These are phyloP conservation scores for fruit fly (Drosophila melanogaster) DNA, from an alignment of 1,140 invertebrate species.

Conservation along the genomic window DNA sequence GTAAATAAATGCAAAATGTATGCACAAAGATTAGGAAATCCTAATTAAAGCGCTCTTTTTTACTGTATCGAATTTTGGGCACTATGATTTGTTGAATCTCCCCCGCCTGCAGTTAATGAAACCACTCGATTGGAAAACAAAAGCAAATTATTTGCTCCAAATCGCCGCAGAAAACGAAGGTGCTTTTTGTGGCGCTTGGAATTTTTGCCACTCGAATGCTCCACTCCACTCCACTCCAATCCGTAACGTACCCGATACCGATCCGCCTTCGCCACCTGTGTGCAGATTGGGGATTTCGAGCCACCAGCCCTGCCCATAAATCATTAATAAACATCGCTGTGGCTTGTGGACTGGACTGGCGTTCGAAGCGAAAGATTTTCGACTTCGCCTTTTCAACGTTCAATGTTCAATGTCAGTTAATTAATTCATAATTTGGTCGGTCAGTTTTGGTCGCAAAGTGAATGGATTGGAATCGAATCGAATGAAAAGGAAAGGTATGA, in stretches of 20 bases:
- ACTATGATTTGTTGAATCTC: constrained; percentile 3
- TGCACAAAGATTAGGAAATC: constrained; percentile 1
- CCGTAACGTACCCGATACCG: not conserved
- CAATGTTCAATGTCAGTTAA: constrained; percentile 66
- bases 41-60: constrained; percentile 28
- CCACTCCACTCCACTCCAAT: not conserved
- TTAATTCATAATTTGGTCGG: constrained; percentile 47
- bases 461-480: not conserved
- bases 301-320: constrained; percentile 39
- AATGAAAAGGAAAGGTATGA: constrained; percentile 9
- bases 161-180: constrained; percentile 54
- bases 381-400: constrained; percentile 27
- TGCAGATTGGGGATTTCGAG: constrained; percentile 9
- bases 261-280: constrained; percentile 27
- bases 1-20: constrained; percentile 1
- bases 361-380: constrained; percentile 10
- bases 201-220: constrained; percentile 57
- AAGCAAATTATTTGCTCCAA: constrained; percentile 73
- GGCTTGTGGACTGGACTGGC: constrained; percentile 32
- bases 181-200: constrained; percentile 15
- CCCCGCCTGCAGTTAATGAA: constrained; percentile 37
- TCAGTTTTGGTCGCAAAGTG: not conserved
- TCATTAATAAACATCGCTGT: constrained; percentile 32
- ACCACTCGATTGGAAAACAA: constrained; percentile 72
- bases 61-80: constrained; percentile 8